These are phyloP conservation scores for Bombus pascuorum DNA, from an alignment of 1,140 invertebrate species.

Conservation along the genomic window DNA sequence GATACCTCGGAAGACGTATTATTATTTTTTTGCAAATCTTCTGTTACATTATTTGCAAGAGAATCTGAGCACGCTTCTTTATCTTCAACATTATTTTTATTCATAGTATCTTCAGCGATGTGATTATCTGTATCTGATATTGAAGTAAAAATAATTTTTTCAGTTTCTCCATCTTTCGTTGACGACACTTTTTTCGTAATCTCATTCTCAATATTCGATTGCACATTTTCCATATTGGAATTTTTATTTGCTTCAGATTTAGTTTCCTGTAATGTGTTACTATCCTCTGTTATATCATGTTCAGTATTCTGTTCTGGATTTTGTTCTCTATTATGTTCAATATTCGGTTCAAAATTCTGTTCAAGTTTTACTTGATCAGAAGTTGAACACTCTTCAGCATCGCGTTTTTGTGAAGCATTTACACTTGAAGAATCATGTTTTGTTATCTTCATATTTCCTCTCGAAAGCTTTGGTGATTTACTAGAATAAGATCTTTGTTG, in stretches of 20 bases:
- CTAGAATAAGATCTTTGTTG: constrained; percentile 51
- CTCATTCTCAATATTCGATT: constrained; percentile 12
- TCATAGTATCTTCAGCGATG: constrained; percentile 13
- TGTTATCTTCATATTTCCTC: constrained; percentile 37
- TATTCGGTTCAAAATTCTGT: constrained; percentile 6
- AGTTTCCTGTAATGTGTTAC: neutral
- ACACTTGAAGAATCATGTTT: constrained; percentile 51
- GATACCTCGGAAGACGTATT: constrained; percentile 37
- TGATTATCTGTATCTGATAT: constrained; percentile 10
- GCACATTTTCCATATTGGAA: neutral
- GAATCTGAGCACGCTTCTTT: neutral
- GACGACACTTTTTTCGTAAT: neutral
- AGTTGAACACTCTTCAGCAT: neutral
- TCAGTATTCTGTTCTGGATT: constrained; percentile 15
- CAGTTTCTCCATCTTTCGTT: neutral
- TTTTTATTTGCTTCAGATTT: neutral
- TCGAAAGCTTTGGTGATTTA: constrained; percentile 52
- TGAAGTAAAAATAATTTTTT: neutral
- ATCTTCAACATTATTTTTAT: neutral
- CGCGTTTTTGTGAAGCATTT: neutral
- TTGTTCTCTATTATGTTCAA: neutral
- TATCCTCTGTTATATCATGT: neutral
- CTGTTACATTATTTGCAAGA: neutral
- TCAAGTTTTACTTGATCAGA: constrained; percentile 1
- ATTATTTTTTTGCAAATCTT: constrained; percentile 11